A percentile compares a stretch with the other conserved stretches of the same genome.
Conservation (phyloP, 2,113 vertebrate species). For the Xiphophorus maculatus region DNA sequence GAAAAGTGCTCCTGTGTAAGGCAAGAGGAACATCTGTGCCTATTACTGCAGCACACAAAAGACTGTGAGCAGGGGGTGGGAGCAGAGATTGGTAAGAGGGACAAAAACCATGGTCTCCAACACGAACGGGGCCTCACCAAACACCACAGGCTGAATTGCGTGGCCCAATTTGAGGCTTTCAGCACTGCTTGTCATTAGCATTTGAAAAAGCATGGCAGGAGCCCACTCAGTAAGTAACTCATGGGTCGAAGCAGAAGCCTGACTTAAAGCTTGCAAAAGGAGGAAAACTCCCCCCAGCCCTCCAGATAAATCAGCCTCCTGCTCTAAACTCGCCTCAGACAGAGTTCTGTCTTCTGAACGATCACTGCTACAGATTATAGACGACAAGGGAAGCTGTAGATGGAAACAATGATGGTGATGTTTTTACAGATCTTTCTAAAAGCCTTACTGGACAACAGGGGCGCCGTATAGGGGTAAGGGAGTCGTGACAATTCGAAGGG, state of each 20-base stretch:
- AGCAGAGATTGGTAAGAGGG: conserved; percentile 13
- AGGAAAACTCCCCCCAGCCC: conserved; percentile 10
- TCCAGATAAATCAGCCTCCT: background rate
- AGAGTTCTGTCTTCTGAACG: conserved; percentile 32
- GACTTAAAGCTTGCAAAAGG: conserved; percentile 63
- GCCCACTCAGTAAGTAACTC: conserved; percentile 64
- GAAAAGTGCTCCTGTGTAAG: conserved; percentile 79
- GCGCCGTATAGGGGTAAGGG: too few species aligned
- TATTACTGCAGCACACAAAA: conserved; percentile 81
- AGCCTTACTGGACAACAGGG: background rate
- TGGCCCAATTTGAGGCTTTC: conserved; percentile 81
- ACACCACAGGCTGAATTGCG: conserved; percentile 79
- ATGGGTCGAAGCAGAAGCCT: conserved; percentile 56
- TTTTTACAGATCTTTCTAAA: background rate
- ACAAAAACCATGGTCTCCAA: conserved; percentile 61
- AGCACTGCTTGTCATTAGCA: conserved; percentile 77
- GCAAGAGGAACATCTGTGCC: conserved; percentile 84
- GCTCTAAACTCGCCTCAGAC: conserved; percentile 27
- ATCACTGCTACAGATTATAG: conserved; percentile 15
- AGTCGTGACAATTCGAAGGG: too few species aligned
- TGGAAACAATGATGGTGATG: background rate
- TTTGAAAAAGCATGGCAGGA: conserved; percentile 77
- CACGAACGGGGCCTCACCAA: conserved; percentile 77
- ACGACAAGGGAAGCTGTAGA: conserved; percentile 8
- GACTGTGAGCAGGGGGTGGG: conserved; percentile 34